Conservation (phyloP, 2,113 vertebrate genomes). For the Heterochromis multidens region DNA sequence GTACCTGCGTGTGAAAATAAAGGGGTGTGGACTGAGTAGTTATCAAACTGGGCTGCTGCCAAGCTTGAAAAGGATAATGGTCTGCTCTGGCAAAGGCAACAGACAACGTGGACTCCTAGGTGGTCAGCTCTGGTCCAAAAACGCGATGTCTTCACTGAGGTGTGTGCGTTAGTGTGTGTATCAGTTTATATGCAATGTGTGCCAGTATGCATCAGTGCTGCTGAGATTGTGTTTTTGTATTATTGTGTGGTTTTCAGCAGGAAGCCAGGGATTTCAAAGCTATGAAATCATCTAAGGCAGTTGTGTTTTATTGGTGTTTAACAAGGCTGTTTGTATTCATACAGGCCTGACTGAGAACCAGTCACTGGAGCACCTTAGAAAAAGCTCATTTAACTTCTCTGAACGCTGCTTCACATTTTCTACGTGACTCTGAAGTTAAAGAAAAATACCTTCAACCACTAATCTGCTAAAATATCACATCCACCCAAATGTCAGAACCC, state of each 20-base stretch:
- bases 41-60: conserved; percentile 1
- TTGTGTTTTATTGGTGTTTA: conserved; percentile 65
- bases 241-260: conserved; percentile 42
- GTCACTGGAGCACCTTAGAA: conserved; percentile 15
- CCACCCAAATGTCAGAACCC: neutral
- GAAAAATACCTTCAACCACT: conserved; percentile 7
- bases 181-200: neutral
- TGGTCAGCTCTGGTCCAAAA: conserved; percentile 49
- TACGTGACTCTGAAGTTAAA: conserved; percentile 44
- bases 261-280: conserved; percentile 62
- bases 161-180: neutral
- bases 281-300: conserved; percentile 64
- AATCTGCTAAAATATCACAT: neutral
- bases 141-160: neutral
- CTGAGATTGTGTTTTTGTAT: conserved; percentile 13
- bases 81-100: conserved; percentile 25
- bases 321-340: conserved; percentile 58
- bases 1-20: neutral
- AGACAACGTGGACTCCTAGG: conserved; percentile 32
- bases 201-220: neutral
- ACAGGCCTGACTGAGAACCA: conserved; percentile 31
- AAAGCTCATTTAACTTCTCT: conserved; percentile 15
- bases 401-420: conserved; percentile 47
- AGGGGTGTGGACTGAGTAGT: neutral
- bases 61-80: conserved; percentile 23